These are phyloP conservation scores for Caenorhabditis angaria DNA, from an alignment of 2,888 invertebrate species.

Conservation along the genomic window DNA sequence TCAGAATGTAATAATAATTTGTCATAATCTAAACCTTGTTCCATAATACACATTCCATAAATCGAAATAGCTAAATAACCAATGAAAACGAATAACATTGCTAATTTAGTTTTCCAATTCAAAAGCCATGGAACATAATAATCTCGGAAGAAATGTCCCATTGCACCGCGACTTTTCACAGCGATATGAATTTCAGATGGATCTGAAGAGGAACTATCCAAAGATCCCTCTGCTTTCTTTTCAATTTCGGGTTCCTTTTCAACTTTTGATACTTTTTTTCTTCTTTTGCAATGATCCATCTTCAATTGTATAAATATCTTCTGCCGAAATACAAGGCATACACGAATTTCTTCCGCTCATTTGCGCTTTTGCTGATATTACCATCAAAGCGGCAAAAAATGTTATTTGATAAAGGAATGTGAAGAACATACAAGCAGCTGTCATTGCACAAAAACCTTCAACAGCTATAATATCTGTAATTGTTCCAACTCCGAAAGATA, in stretches of 20 bases:
- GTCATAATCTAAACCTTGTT: conserved; percentile 71
- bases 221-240: conserved; percentile 21
- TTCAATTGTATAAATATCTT: conserved; percentile 25
- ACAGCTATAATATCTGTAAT: conserved; percentile 92
- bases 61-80: conserved; percentile 81
- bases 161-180: conserved; percentile 59
- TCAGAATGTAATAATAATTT: conserved; percentile 67
- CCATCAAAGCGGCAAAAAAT: conserved; percentile 90
- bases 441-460: conserved; percentile 92
- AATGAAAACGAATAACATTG: conserved; percentile 82
- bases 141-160: conserved; percentile 65
- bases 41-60: conserved; percentile 80
- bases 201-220: conserved; percentile 21
- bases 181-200: conserved; percentile 49
- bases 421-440: conserved; percentile 89
- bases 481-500: conserved; percentile 90
- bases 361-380: conserved; percentile 88
- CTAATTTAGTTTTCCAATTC: conserved; percentile 61
- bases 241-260: conserved; percentile 9
- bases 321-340: conserved; percentile 54
- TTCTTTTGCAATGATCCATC: conserved; percentile 27
- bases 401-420: conserved; percentile 89
- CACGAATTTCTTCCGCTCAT: conserved; percentile 79
- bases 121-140: conserved; percentile 69
- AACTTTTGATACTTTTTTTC: conserved; percentile 5